These are phyloP conservation scores for Cancer borealis DNA, from an alignment of 2,888 invertebrate species.

Conservation along the genomic window DNA sequence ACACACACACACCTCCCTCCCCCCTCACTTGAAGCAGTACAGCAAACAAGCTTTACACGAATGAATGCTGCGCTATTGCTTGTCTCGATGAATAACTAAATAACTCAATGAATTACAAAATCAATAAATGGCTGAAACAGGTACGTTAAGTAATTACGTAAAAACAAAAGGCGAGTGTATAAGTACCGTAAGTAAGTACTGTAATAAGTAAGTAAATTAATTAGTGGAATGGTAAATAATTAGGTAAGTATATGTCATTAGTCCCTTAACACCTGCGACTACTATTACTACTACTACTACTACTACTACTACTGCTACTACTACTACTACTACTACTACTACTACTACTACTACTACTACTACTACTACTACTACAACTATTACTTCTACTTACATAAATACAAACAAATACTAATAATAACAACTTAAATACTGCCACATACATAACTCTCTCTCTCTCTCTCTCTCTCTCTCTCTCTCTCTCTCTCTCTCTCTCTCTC, in stretches of 20 bases:
- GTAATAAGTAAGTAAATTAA: not conserved
- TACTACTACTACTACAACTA: not conserved
- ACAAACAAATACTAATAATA: not conserved
- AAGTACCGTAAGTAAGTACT: not conserved
- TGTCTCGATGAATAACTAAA: too few species aligned
- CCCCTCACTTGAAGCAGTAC: not conserved
- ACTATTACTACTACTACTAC: not conserved
- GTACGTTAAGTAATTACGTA: not conserved
- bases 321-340: not conserved
- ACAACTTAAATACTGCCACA: not conserved
- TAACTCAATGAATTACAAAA: not conserved
- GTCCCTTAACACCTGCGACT: not conserved
- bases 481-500: conserved; percentile 44
- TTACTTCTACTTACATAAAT: not conserved
- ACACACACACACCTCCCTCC: conserved; percentile 31
- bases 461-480: conserved; percentile 20
- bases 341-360: not conserved
- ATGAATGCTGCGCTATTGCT: not conserved
- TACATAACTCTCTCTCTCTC: not conserved
- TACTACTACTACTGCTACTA: not conserved
- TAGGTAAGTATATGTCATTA: not conserved
- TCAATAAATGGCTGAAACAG: not conserved
- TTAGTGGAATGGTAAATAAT: not conserved
- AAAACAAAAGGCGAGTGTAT: not conserved
- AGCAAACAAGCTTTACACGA: not conserved